phyloP scores from a whole-genome alignment of 1,140 invertebrate species.

The Antheraea mylitta region DNA sequence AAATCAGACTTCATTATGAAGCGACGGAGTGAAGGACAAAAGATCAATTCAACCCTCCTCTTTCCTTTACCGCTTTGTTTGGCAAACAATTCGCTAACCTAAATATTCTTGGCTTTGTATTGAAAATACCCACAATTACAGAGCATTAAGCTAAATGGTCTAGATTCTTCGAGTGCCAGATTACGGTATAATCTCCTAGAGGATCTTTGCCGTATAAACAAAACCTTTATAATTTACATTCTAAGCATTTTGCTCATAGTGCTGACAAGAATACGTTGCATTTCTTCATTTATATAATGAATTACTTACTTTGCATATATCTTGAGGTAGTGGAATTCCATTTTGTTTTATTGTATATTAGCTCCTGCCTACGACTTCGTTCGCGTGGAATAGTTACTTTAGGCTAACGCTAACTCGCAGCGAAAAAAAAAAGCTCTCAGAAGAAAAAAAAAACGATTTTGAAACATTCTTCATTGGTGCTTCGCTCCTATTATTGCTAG shows the following conservation, averaged over 20 bases:
- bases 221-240: no score
- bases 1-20: background rate
- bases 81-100: background rate
- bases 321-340: no score
- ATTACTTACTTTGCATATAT: no score
- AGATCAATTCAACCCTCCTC: background rate
- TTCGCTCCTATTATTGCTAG: no score
- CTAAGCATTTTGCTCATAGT: background rate
- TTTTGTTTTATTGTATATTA: no score
- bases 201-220: background rate
- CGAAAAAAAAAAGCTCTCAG: no score
- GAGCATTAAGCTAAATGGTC: constrained; percentile 1
- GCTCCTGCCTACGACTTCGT: no score
- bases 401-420: no score
- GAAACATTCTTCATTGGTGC: no score
- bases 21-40: background rate
- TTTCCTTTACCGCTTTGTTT: background rate
- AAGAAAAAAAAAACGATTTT: no score
- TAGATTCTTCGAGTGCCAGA: background rate
- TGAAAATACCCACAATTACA: background rate
- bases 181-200: background rate
- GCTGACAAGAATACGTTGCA: background rate
- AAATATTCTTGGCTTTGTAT: background rate
- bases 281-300: no score
- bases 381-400: no score